phyloP scores from a whole-genome alignment of 2,113 vertebrate genomes.

The Nycticryphes semicollaris region DNA sequence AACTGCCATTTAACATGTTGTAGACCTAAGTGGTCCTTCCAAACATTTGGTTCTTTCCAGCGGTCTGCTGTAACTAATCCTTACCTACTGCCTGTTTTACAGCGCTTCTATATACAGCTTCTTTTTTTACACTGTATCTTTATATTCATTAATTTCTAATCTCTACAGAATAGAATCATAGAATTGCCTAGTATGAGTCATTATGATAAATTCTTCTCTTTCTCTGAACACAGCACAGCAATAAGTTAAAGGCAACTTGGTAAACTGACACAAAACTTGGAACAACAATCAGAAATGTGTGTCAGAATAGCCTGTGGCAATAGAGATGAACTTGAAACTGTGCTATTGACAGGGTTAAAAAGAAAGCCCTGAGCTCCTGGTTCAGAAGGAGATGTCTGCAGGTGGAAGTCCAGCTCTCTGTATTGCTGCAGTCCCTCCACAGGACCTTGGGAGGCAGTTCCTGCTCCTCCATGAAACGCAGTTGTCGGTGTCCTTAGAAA shows the following conservation, averaged over 20 bases:
- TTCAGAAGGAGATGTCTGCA: not conserved
- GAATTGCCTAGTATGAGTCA: no score
- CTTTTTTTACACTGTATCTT: not conserved
- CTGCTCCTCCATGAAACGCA: accelerated
- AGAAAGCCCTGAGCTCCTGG: not conserved
- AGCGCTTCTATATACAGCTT: not conserved
- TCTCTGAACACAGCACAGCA: not conserved
- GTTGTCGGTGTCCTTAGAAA: accelerated
- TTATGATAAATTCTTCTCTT: not conserved
- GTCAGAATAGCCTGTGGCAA: not conserved
- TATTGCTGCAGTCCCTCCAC: no score
- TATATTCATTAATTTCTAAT: not conserved
- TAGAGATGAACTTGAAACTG: not conserved
- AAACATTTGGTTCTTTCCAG: not conserved
- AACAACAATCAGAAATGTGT: not conserved
- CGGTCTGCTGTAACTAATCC: not conserved
- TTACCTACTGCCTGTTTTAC: not conserved
- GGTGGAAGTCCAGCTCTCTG: not conserved
- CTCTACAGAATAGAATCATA: not conserved
- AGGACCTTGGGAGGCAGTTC: not conserved
- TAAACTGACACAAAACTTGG: not conserved
- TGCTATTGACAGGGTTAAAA: not conserved
- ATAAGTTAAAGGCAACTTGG: not conserved
- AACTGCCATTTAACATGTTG: not conserved
- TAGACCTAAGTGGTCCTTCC: not conserved